Conservation (phyloP, 2,888 invertebrate species). For the Candidula unifasciata region DNA sequence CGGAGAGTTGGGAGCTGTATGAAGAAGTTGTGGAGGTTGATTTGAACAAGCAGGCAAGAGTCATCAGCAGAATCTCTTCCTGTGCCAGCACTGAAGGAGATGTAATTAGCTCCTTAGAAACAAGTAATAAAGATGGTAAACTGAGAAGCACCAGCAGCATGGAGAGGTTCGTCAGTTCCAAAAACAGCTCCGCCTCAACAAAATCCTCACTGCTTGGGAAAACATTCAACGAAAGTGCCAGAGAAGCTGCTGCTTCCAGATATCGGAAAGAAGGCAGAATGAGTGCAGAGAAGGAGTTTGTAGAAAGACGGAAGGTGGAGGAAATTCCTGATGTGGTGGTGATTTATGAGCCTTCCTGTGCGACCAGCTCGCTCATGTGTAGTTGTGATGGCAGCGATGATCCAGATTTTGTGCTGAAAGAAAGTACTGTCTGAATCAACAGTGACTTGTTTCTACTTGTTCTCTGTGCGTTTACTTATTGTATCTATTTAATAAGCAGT, state of each 20-base stretch:
- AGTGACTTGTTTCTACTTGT: not conserved
- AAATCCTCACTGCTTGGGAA: not conserved
- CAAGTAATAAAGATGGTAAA: not conserved
- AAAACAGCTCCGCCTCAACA: not conserved
- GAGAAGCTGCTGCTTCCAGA: not conserved
- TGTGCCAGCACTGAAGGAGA: slow-evolving; percentile 1
- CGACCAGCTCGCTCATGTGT: not conserved
- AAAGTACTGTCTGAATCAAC: slow-evolving; percentile 38
- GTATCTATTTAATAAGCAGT: no score
- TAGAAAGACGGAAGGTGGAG: not conserved
- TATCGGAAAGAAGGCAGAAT: not conserved
- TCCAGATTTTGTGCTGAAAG: slow-evolving; percentile 35
- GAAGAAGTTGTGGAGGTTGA: slow-evolving; percentile 44
- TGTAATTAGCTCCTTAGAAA: not conserved
- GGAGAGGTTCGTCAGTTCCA: not conserved
- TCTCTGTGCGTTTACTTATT: no score
- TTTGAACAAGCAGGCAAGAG: not conserved
- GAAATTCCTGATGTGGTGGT: slow-evolving; percentile 45
- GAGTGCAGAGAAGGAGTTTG: not conserved
- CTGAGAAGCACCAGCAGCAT: not conserved
- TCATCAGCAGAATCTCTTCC: slow-evolving; percentile 26
- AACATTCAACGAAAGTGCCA: not conserved
- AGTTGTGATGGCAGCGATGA: slow-evolving; percentile 2
- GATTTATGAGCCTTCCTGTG: slow-evolving; percentile 48
- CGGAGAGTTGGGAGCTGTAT: slow-evolving; percentile 41